A percentile compares a stretch with the other conserved stretches of the same genome.
Evolutionary conservation across 2,113 vertebrate genomes (phyloP).

Genomic region (Prunella fulvescens): DNA sequence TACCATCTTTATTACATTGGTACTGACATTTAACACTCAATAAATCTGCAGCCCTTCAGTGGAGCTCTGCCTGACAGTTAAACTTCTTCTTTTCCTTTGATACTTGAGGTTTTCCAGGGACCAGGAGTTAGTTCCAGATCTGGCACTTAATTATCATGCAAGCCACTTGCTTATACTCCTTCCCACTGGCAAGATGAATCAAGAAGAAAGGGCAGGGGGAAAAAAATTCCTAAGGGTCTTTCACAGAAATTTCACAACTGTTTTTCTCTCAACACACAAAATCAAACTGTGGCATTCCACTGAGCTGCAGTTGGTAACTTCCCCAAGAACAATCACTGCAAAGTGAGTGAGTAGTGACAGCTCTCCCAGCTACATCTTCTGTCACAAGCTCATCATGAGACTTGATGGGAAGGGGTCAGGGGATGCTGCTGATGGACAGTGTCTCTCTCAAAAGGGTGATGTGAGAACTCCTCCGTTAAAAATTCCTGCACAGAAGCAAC

Average conservation of each 20-base stretch:
- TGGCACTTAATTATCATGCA: not conserved
- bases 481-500: not conserved
- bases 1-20: slow-evolving; percentile 63
- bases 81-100: slow-evolving; percentile 25
- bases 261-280: not conserved
- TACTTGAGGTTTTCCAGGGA: not conserved
- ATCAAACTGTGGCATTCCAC: not conserved
- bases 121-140: not conserved
- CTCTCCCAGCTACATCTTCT: not conserved
- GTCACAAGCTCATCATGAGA: not conserved
- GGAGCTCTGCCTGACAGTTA: slow-evolving; percentile 16
- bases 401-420: not conserved
- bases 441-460: not conserved
- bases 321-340: not conserved
- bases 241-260: not conserved
- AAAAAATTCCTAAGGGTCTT: not conserved
- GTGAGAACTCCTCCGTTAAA: not conserved
- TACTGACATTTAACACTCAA: slow-evolving; percentile 69
- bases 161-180: not conserved
- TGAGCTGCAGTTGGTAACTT: not conserved
- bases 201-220: not conserved
- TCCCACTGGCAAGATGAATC: not conserved
- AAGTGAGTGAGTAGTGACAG: not conserved
- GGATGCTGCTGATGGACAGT: not conserved
- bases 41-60: slow-evolving; percentile 52